phyloP scores from a whole-genome alignment of 2,113 vertebrate genomes.

The Pao palembangensis region DNA sequence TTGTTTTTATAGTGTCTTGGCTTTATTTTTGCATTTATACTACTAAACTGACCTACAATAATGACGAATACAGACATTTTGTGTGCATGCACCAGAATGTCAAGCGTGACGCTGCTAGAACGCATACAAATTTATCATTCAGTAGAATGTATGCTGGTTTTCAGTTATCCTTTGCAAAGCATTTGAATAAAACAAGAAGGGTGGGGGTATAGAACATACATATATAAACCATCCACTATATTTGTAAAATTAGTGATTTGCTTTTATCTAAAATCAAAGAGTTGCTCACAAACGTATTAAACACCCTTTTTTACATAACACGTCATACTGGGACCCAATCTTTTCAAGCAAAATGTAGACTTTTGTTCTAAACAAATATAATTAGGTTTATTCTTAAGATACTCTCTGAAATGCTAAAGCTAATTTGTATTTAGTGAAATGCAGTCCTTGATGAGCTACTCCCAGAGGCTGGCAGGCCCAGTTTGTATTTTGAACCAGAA shows the following conservation, averaged over 20 bases:
- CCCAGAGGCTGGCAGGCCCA: conserved; percentile 67
- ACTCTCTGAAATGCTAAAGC: conserved; percentile 62
- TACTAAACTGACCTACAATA: conserved; percentile 35
- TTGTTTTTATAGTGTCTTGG: conserved; percentile 49
- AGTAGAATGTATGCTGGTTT: conserved; percentile 8
- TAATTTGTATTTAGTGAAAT: conserved; percentile 80
- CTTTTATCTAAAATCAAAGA: not conserved
- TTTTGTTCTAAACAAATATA: conserved; percentile 77
- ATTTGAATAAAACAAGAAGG: conserved; percentile 25
- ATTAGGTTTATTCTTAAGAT: conserved; percentile 75
- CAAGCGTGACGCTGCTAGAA: conserved; percentile 16
- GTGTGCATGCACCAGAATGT: conserved; percentile 7
- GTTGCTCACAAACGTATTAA: conserved; percentile 65
- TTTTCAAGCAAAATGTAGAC: conserved; percentile 72
- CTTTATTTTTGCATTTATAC: conserved; percentile 37
- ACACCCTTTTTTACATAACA: conserved; percentile 67
- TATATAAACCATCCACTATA: conserved; percentile 21
- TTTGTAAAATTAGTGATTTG: conserved; percentile 50
- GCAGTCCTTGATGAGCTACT: conserved; percentile 77
- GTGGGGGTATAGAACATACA: conserved; percentile 17
- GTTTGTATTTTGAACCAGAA: conserved; percentile 73
- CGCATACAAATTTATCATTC: not conserved
- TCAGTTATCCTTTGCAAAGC: conserved; percentile 24
- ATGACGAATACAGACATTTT: conserved; percentile 15
- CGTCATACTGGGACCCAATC: conserved; percentile 65